phyloP scores from a whole-genome alignment of 1,140 invertebrate species.

The Drosophila suzukii region DNA sequence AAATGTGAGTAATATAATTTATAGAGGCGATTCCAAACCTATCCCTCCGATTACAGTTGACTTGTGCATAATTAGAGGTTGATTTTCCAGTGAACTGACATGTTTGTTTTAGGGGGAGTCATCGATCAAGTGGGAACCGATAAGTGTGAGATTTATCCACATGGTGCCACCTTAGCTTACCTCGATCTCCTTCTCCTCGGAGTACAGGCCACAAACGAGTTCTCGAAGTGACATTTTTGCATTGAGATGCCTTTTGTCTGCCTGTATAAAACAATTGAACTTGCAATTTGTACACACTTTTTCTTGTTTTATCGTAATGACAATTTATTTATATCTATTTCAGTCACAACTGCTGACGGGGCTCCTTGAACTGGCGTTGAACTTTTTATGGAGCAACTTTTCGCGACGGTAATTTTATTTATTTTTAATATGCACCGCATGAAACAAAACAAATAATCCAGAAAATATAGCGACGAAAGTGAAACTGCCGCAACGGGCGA shows the following conservation, averaged over 20 bases:
- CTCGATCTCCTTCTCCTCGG: conserved; percentile 59
- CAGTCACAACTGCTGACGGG: conserved; percentile 32
- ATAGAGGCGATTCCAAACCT: not conserved
- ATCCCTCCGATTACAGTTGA: not conserved
- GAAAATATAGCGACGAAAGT: conserved; percentile 63
- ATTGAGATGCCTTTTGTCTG: conserved; percentile 30
- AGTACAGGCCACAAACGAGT: conserved; percentile 75
- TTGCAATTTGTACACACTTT: conserved; percentile 28
- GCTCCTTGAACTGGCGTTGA: conserved; percentile 62
- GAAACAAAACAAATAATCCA: conserved; percentile 25
- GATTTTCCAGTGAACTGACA: not conserved
- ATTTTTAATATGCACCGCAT: conserved; percentile 33
- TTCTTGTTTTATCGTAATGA: conserved; percentile 54
- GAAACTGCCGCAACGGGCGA: conserved; percentile 45
- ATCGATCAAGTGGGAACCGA: conserved; percentile 17
- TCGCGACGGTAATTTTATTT: conserved; percentile 27
- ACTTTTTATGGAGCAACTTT: conserved; percentile 68
- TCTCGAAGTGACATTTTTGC: conserved; percentile 76
- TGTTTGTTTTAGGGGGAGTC: not conserved
- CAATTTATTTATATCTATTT: conserved; percentile 59
- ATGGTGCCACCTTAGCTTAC: conserved; percentile 60
- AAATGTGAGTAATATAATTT: not conserved
- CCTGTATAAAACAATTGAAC: conserved; percentile 18
- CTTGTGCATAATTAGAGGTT: not conserved
- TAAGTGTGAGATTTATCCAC: conserved; percentile 10